Percentiles rank a stretch among this genome's conserved stretches.
Evolutionary conservation across 2,113 vertebrate genomes (phyloP).

Genomic region (Calyptomena viridis): DNA sequence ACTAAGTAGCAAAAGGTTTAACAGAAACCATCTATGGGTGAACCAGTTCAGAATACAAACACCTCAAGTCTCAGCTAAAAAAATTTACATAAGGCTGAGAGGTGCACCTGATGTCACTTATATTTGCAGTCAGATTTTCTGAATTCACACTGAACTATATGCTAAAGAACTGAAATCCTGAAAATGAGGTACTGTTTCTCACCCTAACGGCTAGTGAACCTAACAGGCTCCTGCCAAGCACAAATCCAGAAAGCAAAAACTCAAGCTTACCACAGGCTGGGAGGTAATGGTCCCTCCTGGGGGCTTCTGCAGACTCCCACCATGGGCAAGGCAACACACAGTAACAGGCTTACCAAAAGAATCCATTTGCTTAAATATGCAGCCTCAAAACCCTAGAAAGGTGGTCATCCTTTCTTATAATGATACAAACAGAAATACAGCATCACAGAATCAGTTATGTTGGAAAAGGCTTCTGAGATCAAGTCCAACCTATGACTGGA

Average conservation of each 20-base stretch:
- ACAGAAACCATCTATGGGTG: background rate
- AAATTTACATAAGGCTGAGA: background rate
- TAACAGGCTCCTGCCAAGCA: background rate
- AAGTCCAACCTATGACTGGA: background rate
- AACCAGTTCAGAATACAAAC: background rate
- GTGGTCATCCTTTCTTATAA: background rate
- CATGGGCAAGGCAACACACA: background rate
- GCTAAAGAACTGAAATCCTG: background rate
- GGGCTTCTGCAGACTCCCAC: background rate
- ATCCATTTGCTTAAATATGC: background rate
- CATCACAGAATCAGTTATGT: background rate
- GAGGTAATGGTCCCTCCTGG: background rate
- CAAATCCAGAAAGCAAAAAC: background rate
- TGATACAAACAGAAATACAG: background rate
- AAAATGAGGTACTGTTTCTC: background rate
- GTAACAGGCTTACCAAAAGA: background rate
- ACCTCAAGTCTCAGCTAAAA: background rate
- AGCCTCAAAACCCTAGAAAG: background rate
- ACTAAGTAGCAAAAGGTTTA: background rate
- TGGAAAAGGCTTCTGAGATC: background rate
- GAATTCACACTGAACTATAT: background rate
- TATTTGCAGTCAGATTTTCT: background rate
- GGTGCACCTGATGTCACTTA: background rate
- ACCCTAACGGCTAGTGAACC: background rate
- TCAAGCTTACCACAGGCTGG: background rate